These are phyloP conservation scores for Silurus glanis DNA, from an alignment of 2,113 vertebrate species.

Conservation along the genomic window DNA sequence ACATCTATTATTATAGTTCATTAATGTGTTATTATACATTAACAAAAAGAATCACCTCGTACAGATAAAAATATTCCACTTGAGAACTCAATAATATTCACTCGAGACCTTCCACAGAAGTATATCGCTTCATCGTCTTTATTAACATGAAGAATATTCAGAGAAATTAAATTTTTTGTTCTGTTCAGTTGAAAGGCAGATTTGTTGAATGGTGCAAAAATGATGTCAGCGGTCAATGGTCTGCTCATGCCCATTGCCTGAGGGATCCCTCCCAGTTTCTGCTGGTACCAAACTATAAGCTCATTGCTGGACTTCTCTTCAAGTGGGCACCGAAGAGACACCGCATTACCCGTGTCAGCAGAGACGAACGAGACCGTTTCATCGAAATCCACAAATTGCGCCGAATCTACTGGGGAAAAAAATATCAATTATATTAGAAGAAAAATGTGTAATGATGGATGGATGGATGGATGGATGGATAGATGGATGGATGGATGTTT, in stretches of 20 bases:
- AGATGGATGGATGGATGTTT: no score
- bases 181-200: not conserved
- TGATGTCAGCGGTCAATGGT: not conserved
- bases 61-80: conserved; percentile 9
- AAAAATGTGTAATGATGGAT: no score
- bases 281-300: not conserved
- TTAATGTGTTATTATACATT: not conserved
- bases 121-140: not conserved
- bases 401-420: not conserved
- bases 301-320: not conserved
- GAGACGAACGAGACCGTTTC: not conserved
- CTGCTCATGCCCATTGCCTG: not conserved
- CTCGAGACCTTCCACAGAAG: not conserved
- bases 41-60: not conserved
- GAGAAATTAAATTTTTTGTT: not conserved
- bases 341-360: not conserved
- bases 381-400: not conserved
- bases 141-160: not conserved
- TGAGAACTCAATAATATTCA: not conserved
- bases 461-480: no score
- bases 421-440: no score
- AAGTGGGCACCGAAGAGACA: not conserved
- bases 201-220: not conserved
- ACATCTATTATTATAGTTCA: not conserved
- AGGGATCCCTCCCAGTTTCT: not conserved